Percentiles rank a stretch among this genome's conserved stretches.
phyloP scores from a whole-genome alignment of 2,113 vertebrate genomes.

The Pelmatolapia mariae region DNA sequence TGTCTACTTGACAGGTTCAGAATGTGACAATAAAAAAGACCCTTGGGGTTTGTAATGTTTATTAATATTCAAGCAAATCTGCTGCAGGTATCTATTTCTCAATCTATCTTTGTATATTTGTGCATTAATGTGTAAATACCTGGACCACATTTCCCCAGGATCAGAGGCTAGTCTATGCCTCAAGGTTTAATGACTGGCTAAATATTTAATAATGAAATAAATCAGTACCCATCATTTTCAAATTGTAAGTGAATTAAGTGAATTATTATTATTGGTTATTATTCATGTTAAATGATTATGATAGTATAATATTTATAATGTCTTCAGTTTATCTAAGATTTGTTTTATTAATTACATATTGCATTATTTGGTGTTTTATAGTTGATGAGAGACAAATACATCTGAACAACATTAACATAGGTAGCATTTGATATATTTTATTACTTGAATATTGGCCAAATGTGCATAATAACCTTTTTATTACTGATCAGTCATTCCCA shows the following conservation, averaged over 20 bases:
- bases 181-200: background rate
- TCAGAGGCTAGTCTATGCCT: background rate
- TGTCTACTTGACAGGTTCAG: background rate
- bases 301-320: background rate
- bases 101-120: background rate
- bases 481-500: background rate
- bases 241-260: background rate
- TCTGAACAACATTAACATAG: background rate
- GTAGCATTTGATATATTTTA: background rate
- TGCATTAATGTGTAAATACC: background rate
- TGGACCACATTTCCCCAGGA: background rate
- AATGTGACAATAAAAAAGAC: background rate
- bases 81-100: background rate
- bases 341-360: background rate
- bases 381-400: background rate
- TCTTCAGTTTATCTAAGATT: background rate
- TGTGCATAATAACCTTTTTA: no score
- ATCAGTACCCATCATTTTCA: background rate
- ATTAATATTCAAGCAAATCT: conserved; percentile 20
- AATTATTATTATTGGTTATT: background rate
- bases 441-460: background rate
- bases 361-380: background rate
- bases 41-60: background rate
- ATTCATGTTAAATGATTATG: background rate
- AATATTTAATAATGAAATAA: background rate